Percentiles rank a stretch among this genome's conserved stretches.
These are phyloP conservation scores for Ladona fulva DNA, from an alignment of 1,140 invertebrate species.

Conservation along the genomic window DNA sequence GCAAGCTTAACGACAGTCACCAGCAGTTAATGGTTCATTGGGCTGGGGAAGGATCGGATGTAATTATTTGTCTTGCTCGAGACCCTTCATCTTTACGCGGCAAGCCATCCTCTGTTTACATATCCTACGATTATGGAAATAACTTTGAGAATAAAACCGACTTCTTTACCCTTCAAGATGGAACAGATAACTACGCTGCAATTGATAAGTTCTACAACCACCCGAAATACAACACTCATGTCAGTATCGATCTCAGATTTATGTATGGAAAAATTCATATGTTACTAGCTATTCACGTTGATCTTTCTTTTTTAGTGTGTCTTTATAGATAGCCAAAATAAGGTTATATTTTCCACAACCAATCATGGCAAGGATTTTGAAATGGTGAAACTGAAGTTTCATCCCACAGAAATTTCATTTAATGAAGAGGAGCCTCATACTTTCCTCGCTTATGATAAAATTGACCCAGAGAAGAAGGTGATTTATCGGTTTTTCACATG, in stretches of 20 bases:
- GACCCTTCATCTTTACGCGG: constrained; percentile 40
- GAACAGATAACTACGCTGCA: constrained; percentile 45
- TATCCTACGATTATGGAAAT: constrained; percentile 79
- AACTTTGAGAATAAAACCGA: constrained; percentile 66
- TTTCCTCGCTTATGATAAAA: constrained; percentile 61
- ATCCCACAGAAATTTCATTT: constrained; percentile 65
- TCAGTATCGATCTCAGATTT: constrained; percentile 41
- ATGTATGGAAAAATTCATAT: no score
- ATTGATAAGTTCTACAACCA: constrained; percentile 79
- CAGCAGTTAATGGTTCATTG: constrained; percentile 83
- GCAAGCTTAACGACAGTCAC: constrained; percentile 69
- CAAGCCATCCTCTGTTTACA: constrained; percentile 61
- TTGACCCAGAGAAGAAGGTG: constrained; percentile 56
- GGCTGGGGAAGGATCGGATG: constrained; percentile 74
- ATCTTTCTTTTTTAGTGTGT: constrained; percentile 56
- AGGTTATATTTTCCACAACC: constrained; percentile 63
- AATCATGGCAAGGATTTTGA: constrained; percentile 61
- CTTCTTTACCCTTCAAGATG: constrained; percentile 46
- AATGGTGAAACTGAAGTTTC: constrained; percentile 52
- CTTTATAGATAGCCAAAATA: constrained; percentile 70
- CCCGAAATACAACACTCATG: constrained; percentile 61
- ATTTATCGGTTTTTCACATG: no score
- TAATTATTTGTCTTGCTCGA: constrained; percentile 75
- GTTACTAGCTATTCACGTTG: no score
- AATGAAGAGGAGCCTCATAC: constrained; percentile 53